A percentile compares a stretch with the other conserved stretches of the same genome.
Conservation (phyloP, 2,113 vertebrate species). For the Chelonoidis abingdonii region DNA sequence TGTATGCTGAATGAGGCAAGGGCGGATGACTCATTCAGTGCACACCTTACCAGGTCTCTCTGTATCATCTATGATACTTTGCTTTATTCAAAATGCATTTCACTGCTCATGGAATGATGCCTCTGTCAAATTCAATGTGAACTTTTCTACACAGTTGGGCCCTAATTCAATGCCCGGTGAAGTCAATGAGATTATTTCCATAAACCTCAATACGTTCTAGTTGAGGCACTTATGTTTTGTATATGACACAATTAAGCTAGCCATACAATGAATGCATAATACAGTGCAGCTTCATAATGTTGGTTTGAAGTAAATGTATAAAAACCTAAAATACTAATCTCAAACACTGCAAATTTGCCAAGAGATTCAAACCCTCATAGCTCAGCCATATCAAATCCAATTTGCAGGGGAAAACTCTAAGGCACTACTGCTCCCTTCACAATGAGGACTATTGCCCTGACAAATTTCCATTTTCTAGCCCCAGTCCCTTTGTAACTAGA, state of each 20-base stretch:
- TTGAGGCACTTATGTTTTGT: not conserved
- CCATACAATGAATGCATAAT: not conserved
- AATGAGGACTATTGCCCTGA: not conserved
- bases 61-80: not conserved
- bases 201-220: accelerated
- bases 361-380: not conserved
- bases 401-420: not conserved
- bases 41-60: not conserved
- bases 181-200: not conserved
- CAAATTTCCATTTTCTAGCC: not conserved
- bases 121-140: not conserved
- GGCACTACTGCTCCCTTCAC: not conserved
- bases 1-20: not conserved
- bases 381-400: not conserved
- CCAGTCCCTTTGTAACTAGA: not conserved
- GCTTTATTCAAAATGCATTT: not conserved
- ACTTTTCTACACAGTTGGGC: not conserved
- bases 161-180: not conserved
- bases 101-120: not conserved
- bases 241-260: not conserved
- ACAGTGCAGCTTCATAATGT: not conserved
- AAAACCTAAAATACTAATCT: not conserved
- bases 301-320: slow-evolving; percentile 57
- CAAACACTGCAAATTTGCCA: slow-evolving; percentile 21
- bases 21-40: not conserved